These are phyloP conservation scores for Andricus quercusramuli DNA, from an alignment of 2,888 invertebrate genomes.

Conservation along the genomic window DNA sequence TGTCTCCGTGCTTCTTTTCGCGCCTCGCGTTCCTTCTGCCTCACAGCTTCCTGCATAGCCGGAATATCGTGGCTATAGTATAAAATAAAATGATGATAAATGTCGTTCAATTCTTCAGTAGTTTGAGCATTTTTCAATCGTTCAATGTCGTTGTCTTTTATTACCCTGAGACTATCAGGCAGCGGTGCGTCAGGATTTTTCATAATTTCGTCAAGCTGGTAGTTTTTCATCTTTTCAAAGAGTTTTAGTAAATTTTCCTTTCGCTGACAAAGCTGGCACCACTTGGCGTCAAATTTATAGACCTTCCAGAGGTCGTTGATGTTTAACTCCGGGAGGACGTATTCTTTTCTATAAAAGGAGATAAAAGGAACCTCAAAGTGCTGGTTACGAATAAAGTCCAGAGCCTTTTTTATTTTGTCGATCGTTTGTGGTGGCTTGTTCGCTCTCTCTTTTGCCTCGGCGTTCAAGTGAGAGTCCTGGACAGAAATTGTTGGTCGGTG, in stretches of 20 bases:
- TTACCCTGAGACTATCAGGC: slow-evolving; percentile 89
- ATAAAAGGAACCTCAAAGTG: slow-evolving; percentile 98
- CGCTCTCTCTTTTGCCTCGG: slow-evolving; percentile 82
- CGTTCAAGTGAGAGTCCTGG: slow-evolving; percentile 83
- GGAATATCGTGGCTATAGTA: slow-evolving; percentile 93
- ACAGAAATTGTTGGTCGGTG: slow-evolving; percentile 90
- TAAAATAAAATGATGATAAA: slow-evolving; percentile 93
- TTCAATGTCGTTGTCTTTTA: slow-evolving; percentile 92
- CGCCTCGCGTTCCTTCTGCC: slow-evolving; percentile 84
- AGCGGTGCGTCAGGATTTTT: slow-evolving; percentile 90
- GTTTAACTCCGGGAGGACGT: slow-evolving; percentile 95
- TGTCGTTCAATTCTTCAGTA: slow-evolving; percentile 94
- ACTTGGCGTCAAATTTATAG: slow-evolving; percentile 97
- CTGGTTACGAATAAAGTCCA: slow-evolving; percentile 97
- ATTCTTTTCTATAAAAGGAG: slow-evolving; percentile 98
- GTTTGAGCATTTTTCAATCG: slow-evolving; percentile 88
- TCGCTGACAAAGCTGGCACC: slow-evolving; percentile 92
- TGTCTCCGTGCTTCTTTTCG: slow-evolving; percentile 80
- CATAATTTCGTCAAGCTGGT: slow-evolving; percentile 90
- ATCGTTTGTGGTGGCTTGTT: slow-evolving; percentile 86
- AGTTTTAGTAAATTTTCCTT: slow-evolving; percentile 90
- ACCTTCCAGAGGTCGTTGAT: slow-evolving; percentile 99
- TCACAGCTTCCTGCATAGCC: slow-evolving; percentile 88
- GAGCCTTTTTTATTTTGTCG: slow-evolving; percentile 94
- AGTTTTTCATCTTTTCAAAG: slow-evolving; percentile 95